Evolutionary conservation across 1,140 invertebrate genomes (phyloP).

Genomic region (Papilio aristodemus): DNA sequence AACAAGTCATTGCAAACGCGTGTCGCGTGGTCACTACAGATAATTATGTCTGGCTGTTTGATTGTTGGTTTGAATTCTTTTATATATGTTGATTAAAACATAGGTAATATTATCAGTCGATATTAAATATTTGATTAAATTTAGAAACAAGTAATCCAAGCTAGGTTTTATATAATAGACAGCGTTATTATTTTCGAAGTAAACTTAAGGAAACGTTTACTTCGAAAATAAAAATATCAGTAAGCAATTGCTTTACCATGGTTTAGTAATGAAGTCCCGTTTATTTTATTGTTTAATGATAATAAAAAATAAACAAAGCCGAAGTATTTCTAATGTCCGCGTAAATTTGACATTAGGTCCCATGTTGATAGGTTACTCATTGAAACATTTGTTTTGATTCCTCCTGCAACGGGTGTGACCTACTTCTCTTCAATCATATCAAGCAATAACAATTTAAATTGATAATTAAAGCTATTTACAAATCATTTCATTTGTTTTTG

Average conservation of each 20-base stretch:
- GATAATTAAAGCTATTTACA: conserved; percentile 33
- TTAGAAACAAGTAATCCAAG: too few species aligned
- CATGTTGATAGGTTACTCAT: conserved; percentile 28
- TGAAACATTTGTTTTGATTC: conserved; percentile 41
- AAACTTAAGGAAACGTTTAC: too few species aligned
- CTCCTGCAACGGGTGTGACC: conserved; percentile 37
- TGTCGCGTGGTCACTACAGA: conserved; percentile 35
- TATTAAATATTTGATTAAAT: too few species aligned
- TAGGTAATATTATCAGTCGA: too few species aligned
- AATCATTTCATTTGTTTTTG: conserved; percentile 17
- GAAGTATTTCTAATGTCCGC: neutral
- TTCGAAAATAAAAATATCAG: too few species aligned
- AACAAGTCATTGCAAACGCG: conserved; percentile 53
- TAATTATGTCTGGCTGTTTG: conserved; percentile 2
- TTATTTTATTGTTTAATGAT: too few species aligned
- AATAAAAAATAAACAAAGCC: neutral
- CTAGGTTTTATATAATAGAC: too few species aligned
- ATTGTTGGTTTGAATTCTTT: neutral
- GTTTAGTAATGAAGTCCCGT: too few species aligned
- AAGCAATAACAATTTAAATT: conserved; percentile 30
- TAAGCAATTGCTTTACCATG: too few species aligned
- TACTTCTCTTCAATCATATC: conserved; percentile 35
- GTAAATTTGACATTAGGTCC: conserved; percentile 20
- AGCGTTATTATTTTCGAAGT: too few species aligned
- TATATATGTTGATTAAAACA: too few species aligned